Conservation (phyloP, 2,888 invertebrate species). For the Dynastes tityus region DNA sequence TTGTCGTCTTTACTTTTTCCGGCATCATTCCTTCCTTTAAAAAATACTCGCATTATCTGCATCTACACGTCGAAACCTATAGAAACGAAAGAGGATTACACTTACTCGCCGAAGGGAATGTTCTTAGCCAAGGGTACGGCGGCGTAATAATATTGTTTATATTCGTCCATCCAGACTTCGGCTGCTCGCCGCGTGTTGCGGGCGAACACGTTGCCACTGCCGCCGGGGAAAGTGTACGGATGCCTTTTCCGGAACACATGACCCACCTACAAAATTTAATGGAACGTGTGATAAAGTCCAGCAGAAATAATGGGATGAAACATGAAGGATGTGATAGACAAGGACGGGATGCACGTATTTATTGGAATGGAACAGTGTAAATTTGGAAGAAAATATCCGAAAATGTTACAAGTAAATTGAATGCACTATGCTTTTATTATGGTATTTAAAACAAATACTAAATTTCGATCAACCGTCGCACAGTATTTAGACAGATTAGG, state of each 20-base stretch:
- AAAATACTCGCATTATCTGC: too few species aligned
- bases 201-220: conserved; percentile 97
- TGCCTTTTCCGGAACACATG: conserved; percentile 96
- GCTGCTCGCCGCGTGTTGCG: conserved; percentile 96
- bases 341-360: background rate
- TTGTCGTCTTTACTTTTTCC: too few species aligned
- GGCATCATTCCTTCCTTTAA: too few species aligned
- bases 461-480: too few species aligned
- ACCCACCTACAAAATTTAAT: conserved; percentile 74
- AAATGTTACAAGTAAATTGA: too few species aligned
- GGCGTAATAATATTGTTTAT: conserved; percentile 95
- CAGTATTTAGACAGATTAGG: too few species aligned
- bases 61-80: too few species aligned
- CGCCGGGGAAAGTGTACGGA: conserved; percentile 98
- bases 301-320: background rate
- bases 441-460: too few species aligned
- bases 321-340: conserved; percentile 6
- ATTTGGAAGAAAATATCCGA: too few species aligned
- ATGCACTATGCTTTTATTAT: too few species aligned
- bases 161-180: conserved; percentile 99
- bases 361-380: too few species aligned
- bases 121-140: conserved; percentile 93
- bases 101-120: conserved; percentile 92
- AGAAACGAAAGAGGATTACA: conserved; percentile 55
- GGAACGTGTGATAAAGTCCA: conserved; percentile 17